These are phyloP conservation scores for Edolisoma coerulescens DNA, from an alignment of 2,113 vertebrate genomes.

Conservation along the genomic window DNA sequence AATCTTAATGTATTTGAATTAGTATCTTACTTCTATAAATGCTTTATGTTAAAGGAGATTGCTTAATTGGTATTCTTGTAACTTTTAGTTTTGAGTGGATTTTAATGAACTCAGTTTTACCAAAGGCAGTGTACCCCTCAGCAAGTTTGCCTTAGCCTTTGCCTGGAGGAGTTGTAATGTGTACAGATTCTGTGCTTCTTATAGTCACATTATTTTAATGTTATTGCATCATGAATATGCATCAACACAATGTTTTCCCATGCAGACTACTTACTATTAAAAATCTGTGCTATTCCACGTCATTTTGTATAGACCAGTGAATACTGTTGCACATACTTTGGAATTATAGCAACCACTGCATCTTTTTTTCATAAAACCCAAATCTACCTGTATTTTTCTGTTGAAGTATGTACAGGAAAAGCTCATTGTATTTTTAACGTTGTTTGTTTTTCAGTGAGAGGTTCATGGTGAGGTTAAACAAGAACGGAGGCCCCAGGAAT, in stretches of 20 bases:
- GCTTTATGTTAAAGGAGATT: background rate
- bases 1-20: background rate
- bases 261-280: background rate
- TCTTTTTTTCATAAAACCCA: background rate
- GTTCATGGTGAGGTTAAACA: slow-evolving; percentile 96
- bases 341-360: background rate
- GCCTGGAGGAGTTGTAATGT: background rate
- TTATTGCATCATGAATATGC: background rate
- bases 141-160: background rate
- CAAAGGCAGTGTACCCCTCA: background rate
- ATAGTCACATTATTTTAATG: background rate
- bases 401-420: background rate
- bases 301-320: background rate
- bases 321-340: background rate
- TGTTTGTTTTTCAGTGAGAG: slow-evolving; percentile 84
- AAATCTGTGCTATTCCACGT: background rate
- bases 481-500: slow-evolving; percentile 94
- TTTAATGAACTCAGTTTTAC: background rate
- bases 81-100: background rate
- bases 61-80: background rate
- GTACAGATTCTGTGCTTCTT: background rate
- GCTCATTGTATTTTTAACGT: background rate
- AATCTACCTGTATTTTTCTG: background rate
- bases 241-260: background rate
- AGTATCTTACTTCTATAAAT: background rate